Evolutionary conservation across 2,113 vertebrate species (phyloP), one percentile per base, ranked within the genome.

Genomic region (Donacobius atricapilla): DNA sequence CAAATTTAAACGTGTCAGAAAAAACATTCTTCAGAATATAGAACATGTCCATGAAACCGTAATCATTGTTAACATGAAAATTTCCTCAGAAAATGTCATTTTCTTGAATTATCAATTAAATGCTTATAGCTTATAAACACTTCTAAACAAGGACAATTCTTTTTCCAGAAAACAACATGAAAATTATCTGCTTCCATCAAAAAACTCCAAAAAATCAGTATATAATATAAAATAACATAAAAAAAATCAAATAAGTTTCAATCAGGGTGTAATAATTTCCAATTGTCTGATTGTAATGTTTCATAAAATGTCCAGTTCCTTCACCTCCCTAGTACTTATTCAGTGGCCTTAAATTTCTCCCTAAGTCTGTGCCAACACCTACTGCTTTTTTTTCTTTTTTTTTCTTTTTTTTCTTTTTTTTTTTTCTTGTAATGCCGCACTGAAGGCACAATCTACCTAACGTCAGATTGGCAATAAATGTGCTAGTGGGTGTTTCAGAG

Each of bases 401-500:
- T n/a, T n/a, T n/a, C n/a, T n/a, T n/a, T n/a, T n/a, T n/a, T n/a
- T n/a, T n/a, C n/a, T n/a, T n/a, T n/a, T n/a, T n/a, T n/a, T n/a
- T n/a, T n/a, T n/a, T n/a, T n/a, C n/a, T n/a, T n/a, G 25, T 9
- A 71, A 48, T 24, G 57, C 2, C 13, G 22, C 11, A 9, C 16
- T 66, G 61, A 70, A 88, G 22, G 15, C 9, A 69, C 11, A 39
- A 45, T 35, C n/a, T 68, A 19, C 25, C 23, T 54, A 45, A 72
- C 33, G 30, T 53, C 47, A 79, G 15, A 23, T 23, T 83, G 57
- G 11, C 33, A 88, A 28, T 27, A 10, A 68, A 37, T 14, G 5
- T n/a, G 5, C 0, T 0, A 17, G 4, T 7, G 19, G 3, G 10
- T 71, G 13, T 61, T 53, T 66, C 47, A 54, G 28, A 66, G 13